Conservation (phyloP, 2,888 invertebrate genomes). For the Drosophila incognita region DNA sequence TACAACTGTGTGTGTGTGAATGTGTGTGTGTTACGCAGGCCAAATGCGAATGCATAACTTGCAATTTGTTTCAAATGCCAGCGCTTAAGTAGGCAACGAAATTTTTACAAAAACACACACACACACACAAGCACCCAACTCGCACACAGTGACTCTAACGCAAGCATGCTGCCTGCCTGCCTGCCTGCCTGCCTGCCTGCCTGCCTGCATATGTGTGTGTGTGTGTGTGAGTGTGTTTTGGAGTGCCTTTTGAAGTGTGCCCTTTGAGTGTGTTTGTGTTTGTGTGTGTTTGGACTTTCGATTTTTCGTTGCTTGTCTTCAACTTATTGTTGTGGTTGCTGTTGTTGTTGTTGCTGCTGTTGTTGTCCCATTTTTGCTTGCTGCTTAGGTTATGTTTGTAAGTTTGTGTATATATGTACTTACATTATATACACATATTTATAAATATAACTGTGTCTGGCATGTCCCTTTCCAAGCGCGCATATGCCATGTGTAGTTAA, state of each 20-base stretch:
- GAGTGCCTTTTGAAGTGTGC: conserved; percentile 47
- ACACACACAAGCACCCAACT: conserved; percentile 2
- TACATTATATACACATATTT: conserved; percentile 5
- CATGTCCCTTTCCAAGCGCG: conserved; percentile 71
- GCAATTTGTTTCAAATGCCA: conserved; percentile 65
- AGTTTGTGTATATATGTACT: neutral
- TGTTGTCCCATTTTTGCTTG: conserved; percentile 37
- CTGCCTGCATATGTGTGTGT: conserved; percentile 24
- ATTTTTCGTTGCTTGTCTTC: conserved; percentile 73
- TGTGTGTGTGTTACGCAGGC: conserved; percentile 61
- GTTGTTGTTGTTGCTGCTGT: conserved; percentile 43
- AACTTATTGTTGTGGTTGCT: conserved; percentile 39
- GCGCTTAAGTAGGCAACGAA: conserved; percentile 72
- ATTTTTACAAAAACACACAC: conserved; percentile 37
- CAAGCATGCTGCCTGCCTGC: conserved; percentile 10
- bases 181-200: neutral
- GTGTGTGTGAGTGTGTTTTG: conserved; percentile 42
- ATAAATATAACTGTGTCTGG: conserved; percentile 48
- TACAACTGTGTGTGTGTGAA: conserved; percentile 37
- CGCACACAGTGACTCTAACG: conserved; percentile 6
- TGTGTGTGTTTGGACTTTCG: conserved; percentile 69
- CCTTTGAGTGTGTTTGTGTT: conserved; percentile 31
- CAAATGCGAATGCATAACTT: conserved; percentile 50
- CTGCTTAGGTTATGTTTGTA: conserved; percentile 52
- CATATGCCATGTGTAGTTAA: conserved; percentile 62